Conservation (phyloP, 2,888 invertebrate genomes). For the Chrysolina americana region DNA sequence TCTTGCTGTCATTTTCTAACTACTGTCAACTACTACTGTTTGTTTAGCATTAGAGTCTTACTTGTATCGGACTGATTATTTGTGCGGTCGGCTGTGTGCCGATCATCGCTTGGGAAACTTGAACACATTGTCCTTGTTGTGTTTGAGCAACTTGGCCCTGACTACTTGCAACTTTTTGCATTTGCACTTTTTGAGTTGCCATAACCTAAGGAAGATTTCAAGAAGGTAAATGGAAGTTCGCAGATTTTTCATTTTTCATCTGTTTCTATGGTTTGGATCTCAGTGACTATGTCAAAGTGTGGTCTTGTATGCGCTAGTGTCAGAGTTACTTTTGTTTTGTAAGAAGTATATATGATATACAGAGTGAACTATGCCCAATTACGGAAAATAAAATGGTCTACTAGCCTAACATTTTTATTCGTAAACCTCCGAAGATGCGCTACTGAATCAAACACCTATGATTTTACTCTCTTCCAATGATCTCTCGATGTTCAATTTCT, state of each 20-base stretch:
- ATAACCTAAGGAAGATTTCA: constrained; percentile 61
- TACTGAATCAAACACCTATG: no score
- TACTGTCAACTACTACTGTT: constrained; percentile 48
- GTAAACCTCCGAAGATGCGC: no score
- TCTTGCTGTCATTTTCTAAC: constrained; percentile 41
- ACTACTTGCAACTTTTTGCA: constrained; percentile 72
- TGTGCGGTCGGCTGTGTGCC: constrained; percentile 79
- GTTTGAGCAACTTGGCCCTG: constrained; percentile 68
- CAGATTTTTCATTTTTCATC: background rate
- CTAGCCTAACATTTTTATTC: no score
- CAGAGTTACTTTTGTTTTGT: no score
- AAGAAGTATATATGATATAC: no score
- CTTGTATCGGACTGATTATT: constrained; percentile 82
- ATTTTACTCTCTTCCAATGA: no score
- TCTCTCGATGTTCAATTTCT: no score
- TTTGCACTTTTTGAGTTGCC: constrained; percentile 71
- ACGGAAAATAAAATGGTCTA: no score
- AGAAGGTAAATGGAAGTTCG: constrained; percentile 10
- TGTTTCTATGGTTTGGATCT: no score
- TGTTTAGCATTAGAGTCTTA: constrained; percentile 59
- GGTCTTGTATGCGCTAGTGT: no score
- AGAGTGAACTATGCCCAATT: no score
- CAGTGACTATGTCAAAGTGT: no score
- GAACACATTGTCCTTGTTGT: constrained; percentile 79
- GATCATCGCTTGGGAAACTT: constrained; percentile 80